Base-by-base conservation (phyloP, 2,888 invertebrate species). In the Fragum whitleyi region DNA sequence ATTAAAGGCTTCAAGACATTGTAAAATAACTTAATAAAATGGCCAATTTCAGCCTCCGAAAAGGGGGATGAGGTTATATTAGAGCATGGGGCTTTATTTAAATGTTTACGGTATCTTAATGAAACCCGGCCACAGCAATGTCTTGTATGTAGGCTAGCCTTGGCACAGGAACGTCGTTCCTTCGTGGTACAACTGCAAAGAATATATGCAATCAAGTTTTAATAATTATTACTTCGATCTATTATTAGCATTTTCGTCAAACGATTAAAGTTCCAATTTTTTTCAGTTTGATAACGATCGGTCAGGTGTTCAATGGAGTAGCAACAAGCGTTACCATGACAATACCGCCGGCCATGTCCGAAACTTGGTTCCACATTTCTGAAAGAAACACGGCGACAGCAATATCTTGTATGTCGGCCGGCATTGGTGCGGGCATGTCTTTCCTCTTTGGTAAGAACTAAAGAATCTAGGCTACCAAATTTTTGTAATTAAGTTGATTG, bases 361-460 rank as follows among this genome's bases (percentile, higher is more conserved):
- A 83, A 47, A 76, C 76, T 0, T 83, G 83, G 83, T 83, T 83
- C 36, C 39, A 55, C 14, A 68, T 78, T 1, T 55, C 23, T 23
- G 83, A 83, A 23, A 69, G 83, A 28, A 77, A 78, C 21, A 80
- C 83, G 21, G 83, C 80, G 3, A 83, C 83, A 5, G 83, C 83
- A 7, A 42, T 80, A 16, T 75, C 74, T 9, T 61, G 75, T 9
- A 62, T 83, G 26, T 51, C 80, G 1, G 77, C 76, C 6, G 61
- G 72, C 0, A 19, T 80, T 7, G 83, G 83, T 7, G 83, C 74
- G 5, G 83, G 70, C 14, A 62, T 74, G 0, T 72, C 79, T 0
- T 83, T 74, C 36, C 39, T 83, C 0, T 47, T 83, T 26, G 83
- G 83, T 83, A 59, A 32, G 53, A 61, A 28, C 3, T 26, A 57